Base-by-base conservation (phyloP, 2,888 invertebrate genomes). In the Asteroscopus sphinx region DNA sequence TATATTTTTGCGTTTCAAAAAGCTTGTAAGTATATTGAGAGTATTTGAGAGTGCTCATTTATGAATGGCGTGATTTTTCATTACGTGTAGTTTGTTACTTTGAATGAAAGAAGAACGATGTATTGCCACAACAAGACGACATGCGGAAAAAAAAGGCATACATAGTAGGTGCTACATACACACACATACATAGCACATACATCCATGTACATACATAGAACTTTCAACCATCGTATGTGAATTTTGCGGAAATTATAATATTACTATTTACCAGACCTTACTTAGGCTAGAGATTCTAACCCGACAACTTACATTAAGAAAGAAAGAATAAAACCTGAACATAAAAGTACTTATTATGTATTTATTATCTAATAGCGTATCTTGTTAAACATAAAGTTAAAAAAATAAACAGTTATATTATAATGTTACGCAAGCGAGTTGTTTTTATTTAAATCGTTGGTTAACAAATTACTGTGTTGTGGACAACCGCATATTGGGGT, bases 401-500 rank as follows among this genome's bases (percentile, higher is more conserved):
- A 69, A 69, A 74, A 73, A 73, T 71, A 67, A 56, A 76, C 76
- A 69, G 73, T 77, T 76, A 69, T 47, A 54, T 46, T 60, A 40
- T 21, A 33, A 16, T 62, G 65, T 82, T 78, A 73, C 70, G 68
- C 72, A 80, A 82, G 48, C 45, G 25, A 58, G 77, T 80, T 46
- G 83, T 84, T 86, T 86, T 83, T 85, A 79, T 85, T 86, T 82
- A 84, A 87, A 85, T 81, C 75, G 77, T 76, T 77, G 68, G 76
- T 82, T 82, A 83, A 82, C 80, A 85, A 86, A 88, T 87, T 86
- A 83, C 76, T 77, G 68, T 77, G 80, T 73, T 69, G 72, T 77
- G 74, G 76, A 78, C 77, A 79, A 58, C 71, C 73, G 71, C 66
- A 69, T 79, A 70, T 74, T 79, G 68, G 66, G 55, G 61, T 71